A percentile compares a stretch with the other conserved stretches of the same genome.
phyloP scores from a whole-genome alignment of 2,888 invertebrate genomes.

The Choristoneura rosaceana region DNA sequence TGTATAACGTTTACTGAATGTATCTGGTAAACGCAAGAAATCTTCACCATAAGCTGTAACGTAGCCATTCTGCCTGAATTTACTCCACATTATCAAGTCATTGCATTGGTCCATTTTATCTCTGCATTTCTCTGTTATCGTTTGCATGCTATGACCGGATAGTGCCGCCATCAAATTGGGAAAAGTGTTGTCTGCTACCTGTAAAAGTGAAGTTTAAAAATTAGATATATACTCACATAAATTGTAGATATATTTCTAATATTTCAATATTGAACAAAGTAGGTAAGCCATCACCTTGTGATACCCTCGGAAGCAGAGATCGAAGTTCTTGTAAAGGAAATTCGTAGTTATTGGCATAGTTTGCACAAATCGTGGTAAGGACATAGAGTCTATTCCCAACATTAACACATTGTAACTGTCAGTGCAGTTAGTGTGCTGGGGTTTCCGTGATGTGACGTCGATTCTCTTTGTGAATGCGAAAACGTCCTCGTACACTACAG shows the following conservation, averaged over 20 bases:
- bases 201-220: conserved; percentile 45
- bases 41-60: conserved; percentile 94
- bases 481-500: conserved; percentile 68
- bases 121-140: conserved; percentile 79
- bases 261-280: too few species aligned
- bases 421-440: conserved; percentile 46
- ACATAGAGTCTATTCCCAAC: conserved; percentile 94
- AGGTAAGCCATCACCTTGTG: conserved; percentile 78
- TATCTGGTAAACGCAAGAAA: conserved; percentile 87
- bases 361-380: conserved; percentile 90
- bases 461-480: conserved; percentile 79
- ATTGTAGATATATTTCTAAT: background rate
- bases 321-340: conserved; percentile 88
- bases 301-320: conserved; percentile 91
- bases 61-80: conserved; percentile 89
- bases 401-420: conserved; percentile 87
- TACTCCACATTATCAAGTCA: conserved; percentile 92
- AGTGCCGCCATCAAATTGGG: conserved; percentile 95
- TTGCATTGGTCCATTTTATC: conserved; percentile 86
- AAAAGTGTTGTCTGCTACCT: conserved; percentile 95
- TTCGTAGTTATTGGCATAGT: conserved; percentile 90
- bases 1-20: conserved; percentile 86
- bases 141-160: conserved; percentile 87
- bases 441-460: conserved; percentile 55
- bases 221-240: background rate